Base-by-base conservation (phyloP, 2,888 invertebrate species). In the Eristalis tenax region DNA sequence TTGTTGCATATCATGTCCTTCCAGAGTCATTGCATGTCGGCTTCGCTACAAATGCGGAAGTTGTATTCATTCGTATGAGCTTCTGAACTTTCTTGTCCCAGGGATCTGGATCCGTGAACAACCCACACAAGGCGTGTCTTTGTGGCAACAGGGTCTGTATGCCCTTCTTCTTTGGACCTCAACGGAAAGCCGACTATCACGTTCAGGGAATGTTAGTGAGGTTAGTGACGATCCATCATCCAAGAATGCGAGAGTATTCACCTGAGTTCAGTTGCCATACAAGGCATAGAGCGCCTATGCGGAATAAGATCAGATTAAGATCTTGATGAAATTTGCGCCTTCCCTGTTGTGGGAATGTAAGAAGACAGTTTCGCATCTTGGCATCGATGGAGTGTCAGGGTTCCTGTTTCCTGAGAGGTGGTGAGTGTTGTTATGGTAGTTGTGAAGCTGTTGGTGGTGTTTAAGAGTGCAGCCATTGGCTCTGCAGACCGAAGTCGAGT, bases 151-250 rank as follows among this genome's bases (percentile, higher is more conserved):
- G 65, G 75, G 22, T 65, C 57, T 15, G 23, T 18, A 2, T 6
- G 10, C 11, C 26, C 38, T 40, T 38, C 75, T 18, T 75, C 57
- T n/a, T 6, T 65, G 5, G 26, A 57, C 1, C n/a, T 10, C 6
- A 57, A 23, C 4, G 64, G 35, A 23, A 64, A 22, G 2, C 64
- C 56, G 3, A 56, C 65, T 26, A 65, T 75, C 15, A 75, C 32
- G 32, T 32, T 32, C 32, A 4, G 35, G 35, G 11, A 35, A 11
- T 35, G 10, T 10, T 4, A 32, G 35, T 35, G 1, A 11, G 35
- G 11, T 35, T 5, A 65, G 15, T 8, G 64, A 65, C 8, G 74
- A 65, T 22, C 74, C 74, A 23, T 71, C 74, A 18, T 74, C 50
- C 10, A 65, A 13, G n/a, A 74, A 56, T 0, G 74, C 56, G 26